Conservation (phyloP, 1,140 invertebrate species). For the honey bee (Apis mellifera) region Amel_HAv3.1 CM009943.2:8420501-8421000, state of each 20-base stretch:
- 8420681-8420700: constrained; percentile 63
- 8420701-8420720: constrained; percentile 27
- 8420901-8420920: too few species aligned
- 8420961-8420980: too few species aligned
- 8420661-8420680: constrained; percentile 40
- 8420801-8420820: background rate
- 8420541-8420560: constrained; percentile 40
- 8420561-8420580: constrained; percentile 58
- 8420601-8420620: constrained; percentile 64
- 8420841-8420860: too few species aligned
- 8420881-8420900: too few species aligned
- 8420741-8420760: background rate
- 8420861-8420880: too few species aligned
- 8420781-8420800: background rate
- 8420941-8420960: too few species aligned
- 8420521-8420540: constrained; percentile 47
- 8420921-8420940: too few species aligned
- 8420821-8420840: background rate
- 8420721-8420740: constrained; percentile 43
- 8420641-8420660: constrained; percentile 68
- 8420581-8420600: constrained; percentile 26
- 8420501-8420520: constrained; percentile 44
- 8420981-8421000: too few species aligned
- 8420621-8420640: constrained; percentile 67
- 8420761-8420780: constrained; percentile 6